Evolutionary conservation across 2,797 vertebrate genomes (phyloP).

Genomic region (Paguma larvata): DNA sequence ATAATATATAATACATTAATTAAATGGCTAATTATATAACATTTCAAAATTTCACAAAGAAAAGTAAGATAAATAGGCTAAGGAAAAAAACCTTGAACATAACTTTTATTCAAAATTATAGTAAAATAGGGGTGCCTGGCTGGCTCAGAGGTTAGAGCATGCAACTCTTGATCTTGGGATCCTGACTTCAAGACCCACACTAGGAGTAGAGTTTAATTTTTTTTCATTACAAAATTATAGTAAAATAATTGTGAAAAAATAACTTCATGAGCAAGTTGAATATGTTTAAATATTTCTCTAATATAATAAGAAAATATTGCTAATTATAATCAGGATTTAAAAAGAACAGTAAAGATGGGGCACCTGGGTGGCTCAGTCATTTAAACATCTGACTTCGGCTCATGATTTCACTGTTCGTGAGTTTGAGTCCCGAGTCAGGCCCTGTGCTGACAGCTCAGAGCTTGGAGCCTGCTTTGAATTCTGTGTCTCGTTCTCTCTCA

Average conservation of each 20-base stretch:
- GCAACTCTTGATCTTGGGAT: neutral
- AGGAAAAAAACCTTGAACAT: neutral
- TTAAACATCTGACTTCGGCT: too few species aligned
- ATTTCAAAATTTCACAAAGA: neutral
- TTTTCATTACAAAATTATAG: neutral
- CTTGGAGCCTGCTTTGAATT: too few species aligned
- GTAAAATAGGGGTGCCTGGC: neutral
- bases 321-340: neutral
- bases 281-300: constrained; percentile 33
- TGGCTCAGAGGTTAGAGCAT: neutral
- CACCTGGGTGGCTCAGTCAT: too few species aligned
- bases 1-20: neutral
- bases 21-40: neutral
- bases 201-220: neutral
- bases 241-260: constrained; percentile 24
- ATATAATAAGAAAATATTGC: neutral
- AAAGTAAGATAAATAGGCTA: neutral
- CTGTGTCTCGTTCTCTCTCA: too few species aligned
- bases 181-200: neutral
- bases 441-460: too few species aligned
- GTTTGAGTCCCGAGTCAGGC: too few species aligned
- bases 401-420: too few species aligned
- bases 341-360: neutral
- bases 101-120: neutral
- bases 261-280: neutral